Evolutionary conservation across 23 tunicate species (phyloP).

Genomic region (Halocynthia roretzi): DNA sequence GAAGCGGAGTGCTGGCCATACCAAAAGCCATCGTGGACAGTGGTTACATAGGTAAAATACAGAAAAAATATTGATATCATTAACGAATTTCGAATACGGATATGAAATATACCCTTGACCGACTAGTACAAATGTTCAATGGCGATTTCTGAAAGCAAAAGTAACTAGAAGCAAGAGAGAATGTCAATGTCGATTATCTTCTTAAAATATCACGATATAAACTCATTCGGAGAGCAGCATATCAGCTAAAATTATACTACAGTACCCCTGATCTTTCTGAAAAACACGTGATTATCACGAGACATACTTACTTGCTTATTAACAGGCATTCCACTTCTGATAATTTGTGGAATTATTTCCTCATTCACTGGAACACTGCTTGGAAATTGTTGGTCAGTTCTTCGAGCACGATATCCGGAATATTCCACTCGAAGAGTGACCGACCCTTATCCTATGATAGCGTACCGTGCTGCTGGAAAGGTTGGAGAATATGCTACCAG

Average conservation of each 20-base stretch:
- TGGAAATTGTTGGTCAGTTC: slow-evolving; percentile 78
- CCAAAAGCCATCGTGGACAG: slow-evolving; percentile 59
- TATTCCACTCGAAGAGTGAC: slow-evolving; percentile 43
- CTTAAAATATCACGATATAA: no score
- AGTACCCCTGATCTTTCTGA: no score
- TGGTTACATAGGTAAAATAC: slow-evolving; percentile 59
- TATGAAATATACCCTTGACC: no score
- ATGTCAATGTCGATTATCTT: no score
- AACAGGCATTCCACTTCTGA: slow-evolving; percentile 52
- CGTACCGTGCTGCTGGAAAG: slow-evolving; percentile 77
- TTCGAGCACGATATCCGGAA: slow-evolving; percentile 60
- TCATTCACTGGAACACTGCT: slow-evolving; percentile 75
- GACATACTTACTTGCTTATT: background rate
- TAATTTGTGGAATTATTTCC: slow-evolving; percentile 69
- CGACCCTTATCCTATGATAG: slow-evolving; percentile 89
- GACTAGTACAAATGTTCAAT: no score
- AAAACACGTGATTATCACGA: no score
- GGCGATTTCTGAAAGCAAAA: no score
- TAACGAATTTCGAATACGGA: no score
- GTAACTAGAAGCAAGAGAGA: no score
- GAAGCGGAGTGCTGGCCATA: slow-evolving; percentile 89
- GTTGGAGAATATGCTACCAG: slow-evolving; percentile 52
- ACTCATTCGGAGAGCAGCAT: no score
- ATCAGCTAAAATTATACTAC: no score
- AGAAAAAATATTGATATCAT: no score